Conservation (phyloP, 2,797 vertebrate genomes). For the Emys orbicularis region DNA sequence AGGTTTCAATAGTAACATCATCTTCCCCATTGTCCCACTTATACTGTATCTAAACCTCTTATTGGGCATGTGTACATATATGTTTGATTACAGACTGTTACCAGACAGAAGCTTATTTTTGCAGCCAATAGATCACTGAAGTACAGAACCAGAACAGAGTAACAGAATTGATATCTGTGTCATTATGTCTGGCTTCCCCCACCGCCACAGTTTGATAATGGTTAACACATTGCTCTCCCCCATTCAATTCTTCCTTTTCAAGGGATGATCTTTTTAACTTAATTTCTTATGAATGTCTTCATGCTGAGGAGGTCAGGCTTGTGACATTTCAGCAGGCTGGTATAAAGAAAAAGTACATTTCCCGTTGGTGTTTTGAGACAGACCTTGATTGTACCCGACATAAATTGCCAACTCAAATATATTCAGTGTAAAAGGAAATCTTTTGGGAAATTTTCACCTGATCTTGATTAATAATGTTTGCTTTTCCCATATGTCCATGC, state of each 20-base stretch:
- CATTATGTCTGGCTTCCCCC: background rate
- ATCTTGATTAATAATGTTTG: background rate
- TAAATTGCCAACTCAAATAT: background rate
- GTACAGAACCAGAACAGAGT: background rate
- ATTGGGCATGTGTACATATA: background rate
- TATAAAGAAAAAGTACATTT: background rate
- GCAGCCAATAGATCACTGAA: background rate
- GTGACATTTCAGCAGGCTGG: background rate
- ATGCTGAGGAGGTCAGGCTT: background rate
- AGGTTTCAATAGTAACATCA: background rate
- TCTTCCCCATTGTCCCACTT: background rate
- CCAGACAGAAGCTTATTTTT: background rate
- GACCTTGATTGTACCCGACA: background rate
- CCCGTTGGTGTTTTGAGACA: background rate
- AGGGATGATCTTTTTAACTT: background rate
- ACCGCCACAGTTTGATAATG: background rate
- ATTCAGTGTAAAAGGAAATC: background rate
- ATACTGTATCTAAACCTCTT: background rate
- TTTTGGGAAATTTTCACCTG: background rate
- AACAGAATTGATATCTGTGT: background rate
- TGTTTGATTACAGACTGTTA: background rate
- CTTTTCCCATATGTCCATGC: background rate
- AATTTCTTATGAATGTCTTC: background rate
- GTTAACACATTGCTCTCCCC: fast-evolving
- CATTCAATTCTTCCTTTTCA: background rate